These are phyloP conservation scores for Ammospiza caudacuta DNA, from an alignment of 2,113 vertebrate genomes.

Conservation along the genomic window DNA sequence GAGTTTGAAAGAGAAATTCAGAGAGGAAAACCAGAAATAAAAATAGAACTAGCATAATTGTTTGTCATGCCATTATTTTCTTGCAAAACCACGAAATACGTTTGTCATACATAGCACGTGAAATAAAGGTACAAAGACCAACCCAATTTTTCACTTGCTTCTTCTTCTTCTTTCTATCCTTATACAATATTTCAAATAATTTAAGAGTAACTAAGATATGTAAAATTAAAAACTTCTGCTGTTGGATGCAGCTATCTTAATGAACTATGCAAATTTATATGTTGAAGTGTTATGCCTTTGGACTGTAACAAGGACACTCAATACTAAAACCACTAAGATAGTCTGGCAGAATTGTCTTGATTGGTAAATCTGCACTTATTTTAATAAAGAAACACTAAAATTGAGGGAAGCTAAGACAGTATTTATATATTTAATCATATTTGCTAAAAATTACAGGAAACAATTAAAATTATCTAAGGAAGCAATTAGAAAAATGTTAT, in stretches of 20 bases:
- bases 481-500: neutral
- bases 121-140: neutral
- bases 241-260: neutral
- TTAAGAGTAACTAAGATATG: neutral
- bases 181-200: neutral
- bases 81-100: neutral
- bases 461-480: neutral
- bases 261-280: neutral
- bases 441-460: neutral
- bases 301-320: neutral
- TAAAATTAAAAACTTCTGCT: neutral
- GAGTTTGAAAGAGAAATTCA: neutral
- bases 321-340: neutral
- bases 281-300: neutral
- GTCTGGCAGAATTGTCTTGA: rapidly evolving
- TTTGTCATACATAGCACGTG: neutral
- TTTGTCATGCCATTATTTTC: neutral
- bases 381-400: neutral
- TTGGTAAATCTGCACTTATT: neutral
- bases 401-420: neutral
- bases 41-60: neutral
- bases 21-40: neutral
- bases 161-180: neutral
- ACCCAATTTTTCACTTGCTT: neutral
- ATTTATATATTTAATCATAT: neutral